Conservation (phyloP, 2,113 vertebrate genomes). For the Chrysemys picta region DNA sequence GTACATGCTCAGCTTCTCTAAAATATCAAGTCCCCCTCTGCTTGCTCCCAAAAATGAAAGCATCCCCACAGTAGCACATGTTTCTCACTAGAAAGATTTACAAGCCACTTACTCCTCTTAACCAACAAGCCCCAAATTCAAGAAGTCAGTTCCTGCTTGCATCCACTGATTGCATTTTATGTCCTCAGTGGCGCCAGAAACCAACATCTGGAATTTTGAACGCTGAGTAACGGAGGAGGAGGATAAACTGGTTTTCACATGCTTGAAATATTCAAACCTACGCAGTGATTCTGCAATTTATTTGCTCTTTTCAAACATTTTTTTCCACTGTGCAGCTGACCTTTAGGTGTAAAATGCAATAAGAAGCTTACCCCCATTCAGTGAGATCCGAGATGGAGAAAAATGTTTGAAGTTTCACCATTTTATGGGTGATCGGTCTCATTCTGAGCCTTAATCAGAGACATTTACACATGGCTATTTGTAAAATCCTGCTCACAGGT, state of each 20-base stretch:
- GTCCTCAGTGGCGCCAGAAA: not conserved
- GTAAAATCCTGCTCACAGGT: not conserved
- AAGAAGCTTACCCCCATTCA: slow-evolving; percentile 4
- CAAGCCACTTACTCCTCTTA: slow-evolving; percentile 6
- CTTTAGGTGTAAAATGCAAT: slow-evolving; percentile 3
- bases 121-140: not conserved
- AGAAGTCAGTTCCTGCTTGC: slow-evolving; percentile 49
- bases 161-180: not conserved
- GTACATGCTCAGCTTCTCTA: slow-evolving; percentile 62
- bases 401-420: not conserved
- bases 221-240: slow-evolving; percentile 3
- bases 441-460: slow-evolving; percentile 1
- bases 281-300: not conserved
- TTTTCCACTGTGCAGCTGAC: slow-evolving; percentile 22
- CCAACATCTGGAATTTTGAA: not conserved
- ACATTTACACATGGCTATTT: slow-evolving; percentile 9
- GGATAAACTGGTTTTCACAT: slow-evolving; percentile 2
- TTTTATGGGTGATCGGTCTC: not conserved
- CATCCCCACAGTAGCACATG: slow-evolving; percentile 56
- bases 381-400: not conserved
- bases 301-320: not conserved
- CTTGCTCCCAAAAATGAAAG: slow-evolving; percentile 46
- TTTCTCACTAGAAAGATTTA: slow-evolving; percentile 57
- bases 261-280: not conserved
- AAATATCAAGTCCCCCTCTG: slow-evolving; percentile 50